Conservation (phyloP, 2,797 vertebrate species). For the Cyprinodon diabolis region DNA sequence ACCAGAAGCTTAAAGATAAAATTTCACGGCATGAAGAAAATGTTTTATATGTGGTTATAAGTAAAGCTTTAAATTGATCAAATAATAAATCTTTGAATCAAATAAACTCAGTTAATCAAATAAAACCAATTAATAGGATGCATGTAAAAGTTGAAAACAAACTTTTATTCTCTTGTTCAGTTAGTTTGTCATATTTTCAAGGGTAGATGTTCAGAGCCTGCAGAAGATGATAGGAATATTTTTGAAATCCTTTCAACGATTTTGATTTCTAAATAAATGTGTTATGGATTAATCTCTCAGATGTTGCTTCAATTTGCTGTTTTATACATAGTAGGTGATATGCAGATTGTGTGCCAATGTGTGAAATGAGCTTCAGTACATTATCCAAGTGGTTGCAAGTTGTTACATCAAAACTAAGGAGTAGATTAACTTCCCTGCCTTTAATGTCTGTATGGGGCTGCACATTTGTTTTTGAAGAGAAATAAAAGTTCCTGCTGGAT, state of each 20-base stretch:
- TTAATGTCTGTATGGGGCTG: slow-evolving; percentile 45
- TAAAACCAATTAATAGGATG: not conserved
- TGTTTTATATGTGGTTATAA: not conserved
- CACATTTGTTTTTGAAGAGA: slow-evolving; percentile 57
- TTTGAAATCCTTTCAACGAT: not conserved
- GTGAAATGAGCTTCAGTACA: slow-evolving; percentile 52
- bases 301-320: slow-evolving; percentile 3
- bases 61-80: not conserved
- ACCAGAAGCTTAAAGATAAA: not conserved
- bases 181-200: not conserved
- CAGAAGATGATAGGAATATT: not conserved
- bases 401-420: slow-evolving; percentile 34
- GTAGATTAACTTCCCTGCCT: slow-evolving; percentile 40
- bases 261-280: not conserved
- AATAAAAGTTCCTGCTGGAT: slow-evolving; percentile 46
- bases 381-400: slow-evolving; percentile 55
- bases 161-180: too few species aligned
- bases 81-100: not conserved
- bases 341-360: slow-evolving; percentile 38
- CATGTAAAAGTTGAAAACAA: too few species aligned
- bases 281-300: slow-evolving; percentile 1
- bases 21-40: not conserved
- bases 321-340: slow-evolving; percentile 24
- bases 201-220: not conserved
- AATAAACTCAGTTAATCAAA: not conserved